Evolutionary conservation across 2,797 vertebrate genomes (phyloP).

Genomic region (Tragopan temminckii): DNA sequence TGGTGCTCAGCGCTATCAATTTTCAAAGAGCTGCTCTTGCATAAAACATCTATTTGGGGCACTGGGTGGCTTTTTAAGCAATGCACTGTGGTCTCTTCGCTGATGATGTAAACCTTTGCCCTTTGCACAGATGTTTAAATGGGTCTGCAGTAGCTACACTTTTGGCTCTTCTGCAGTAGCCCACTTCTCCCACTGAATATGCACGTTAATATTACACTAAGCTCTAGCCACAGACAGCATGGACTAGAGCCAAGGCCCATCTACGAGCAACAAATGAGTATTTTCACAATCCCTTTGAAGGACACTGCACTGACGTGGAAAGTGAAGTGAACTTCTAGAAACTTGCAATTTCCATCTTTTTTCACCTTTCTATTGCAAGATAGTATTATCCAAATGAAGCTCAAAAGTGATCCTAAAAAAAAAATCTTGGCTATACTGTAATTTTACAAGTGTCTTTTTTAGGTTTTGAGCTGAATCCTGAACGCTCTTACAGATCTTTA

Average conservation of each 20-base stretch:
- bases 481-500: background rate
- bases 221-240: background rate
- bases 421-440: too few relatives aligned
- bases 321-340: background rate
- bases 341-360: background rate
- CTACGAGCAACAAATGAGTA: background rate
- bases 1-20: background rate
- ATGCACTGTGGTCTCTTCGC: accelerated
- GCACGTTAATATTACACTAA: accelerated
- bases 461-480: background rate
- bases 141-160: accelerated
- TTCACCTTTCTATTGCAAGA: background rate
- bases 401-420: background rate
- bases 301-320: background rate
- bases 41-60: background rate
- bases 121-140: accelerated
- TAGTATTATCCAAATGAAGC: background rate
- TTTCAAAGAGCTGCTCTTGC: background rate
- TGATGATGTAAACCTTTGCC: background rate
- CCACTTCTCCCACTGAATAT: background rate
- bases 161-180: background rate
- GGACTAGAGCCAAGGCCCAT: background rate
- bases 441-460: too few relatives aligned
- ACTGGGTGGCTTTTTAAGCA: background rate
- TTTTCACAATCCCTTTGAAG: background rate